These are phyloP conservation scores for Gracilinanus agilis DNA, from an alignment of 2,113 vertebrate genomes.

Conservation along the genomic window DNA sequence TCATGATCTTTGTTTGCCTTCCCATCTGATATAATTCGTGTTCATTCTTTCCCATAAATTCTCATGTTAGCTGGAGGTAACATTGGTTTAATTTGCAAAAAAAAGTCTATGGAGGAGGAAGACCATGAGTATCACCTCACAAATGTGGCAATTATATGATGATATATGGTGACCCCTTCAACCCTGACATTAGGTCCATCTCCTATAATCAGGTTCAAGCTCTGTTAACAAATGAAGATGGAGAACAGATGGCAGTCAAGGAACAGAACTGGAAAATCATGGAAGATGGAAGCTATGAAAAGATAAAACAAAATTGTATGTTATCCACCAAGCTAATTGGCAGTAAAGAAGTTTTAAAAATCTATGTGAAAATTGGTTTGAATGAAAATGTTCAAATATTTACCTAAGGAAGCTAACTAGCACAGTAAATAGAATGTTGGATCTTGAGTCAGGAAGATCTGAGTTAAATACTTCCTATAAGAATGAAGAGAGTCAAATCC, in stretches of 20 bases:
- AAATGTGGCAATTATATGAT: neutral
- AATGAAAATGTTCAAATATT: conserved; percentile 7
- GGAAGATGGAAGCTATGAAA: neutral
- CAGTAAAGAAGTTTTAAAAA: conserved; percentile 36
- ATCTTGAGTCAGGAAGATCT: neutral
- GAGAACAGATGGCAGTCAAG: neutral
- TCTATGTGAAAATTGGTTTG: neutral
- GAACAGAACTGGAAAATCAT: neutral
- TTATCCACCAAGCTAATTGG: neutral
- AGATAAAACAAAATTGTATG: neutral
- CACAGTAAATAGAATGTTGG: neutral
- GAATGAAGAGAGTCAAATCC: too few relatives aligned
- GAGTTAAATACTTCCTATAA: too few relatives aligned
- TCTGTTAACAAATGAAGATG: conserved; percentile 54
- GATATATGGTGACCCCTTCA: neutral
- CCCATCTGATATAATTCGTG: neutral
- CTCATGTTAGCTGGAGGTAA: neutral
- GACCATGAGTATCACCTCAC: neutral
- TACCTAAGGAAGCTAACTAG: neutral
- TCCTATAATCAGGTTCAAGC: neutral
- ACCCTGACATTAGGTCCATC: neutral
- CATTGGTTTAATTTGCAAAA: neutral
- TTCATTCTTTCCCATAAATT: neutral
- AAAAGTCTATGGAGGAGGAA: neutral
- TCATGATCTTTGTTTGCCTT: neutral